Percentiles rank a stretch among this genome's conserved stretches.
phyloP scores from a whole-genome alignment of 2,113 vertebrate genomes.

The Oreotragus oreotragus region DNA sequence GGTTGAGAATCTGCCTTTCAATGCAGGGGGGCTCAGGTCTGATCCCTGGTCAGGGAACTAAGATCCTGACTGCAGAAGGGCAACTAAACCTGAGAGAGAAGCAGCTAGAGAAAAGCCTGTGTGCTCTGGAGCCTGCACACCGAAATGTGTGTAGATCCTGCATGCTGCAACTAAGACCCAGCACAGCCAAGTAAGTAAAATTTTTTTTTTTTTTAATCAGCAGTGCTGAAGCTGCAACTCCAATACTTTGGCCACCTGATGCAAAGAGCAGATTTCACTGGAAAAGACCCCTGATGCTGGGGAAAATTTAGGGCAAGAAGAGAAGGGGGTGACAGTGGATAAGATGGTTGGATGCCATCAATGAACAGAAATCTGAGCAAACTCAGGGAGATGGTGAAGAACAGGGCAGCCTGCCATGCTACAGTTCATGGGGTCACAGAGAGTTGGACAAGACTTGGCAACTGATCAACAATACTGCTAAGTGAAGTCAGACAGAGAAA shows the following conservation, averaged over 20 bases:
- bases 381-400: background rate
- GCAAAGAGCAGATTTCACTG: background rate
- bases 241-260: background rate
- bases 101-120: background rate
- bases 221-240: background rate
- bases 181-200: background rate
- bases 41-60: background rate
- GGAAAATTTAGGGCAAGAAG: background rate
- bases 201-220: background rate
- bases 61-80: background rate
- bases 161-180: background rate
- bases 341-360: background rate
- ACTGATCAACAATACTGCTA: background rate
- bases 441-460: background rate
- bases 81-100: background rate
- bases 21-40: background rate
- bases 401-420: background rate
- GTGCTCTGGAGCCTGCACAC: background rate
- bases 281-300: background rate
- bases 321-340: background rate
- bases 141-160: background rate
- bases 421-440: background rate
- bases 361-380: background rate
- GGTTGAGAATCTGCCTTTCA: background rate
- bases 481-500: background rate